Evolutionary conservation across 2,113 vertebrate species (phyloP).

Genomic region (Mesocricetus auratus): DNA sequence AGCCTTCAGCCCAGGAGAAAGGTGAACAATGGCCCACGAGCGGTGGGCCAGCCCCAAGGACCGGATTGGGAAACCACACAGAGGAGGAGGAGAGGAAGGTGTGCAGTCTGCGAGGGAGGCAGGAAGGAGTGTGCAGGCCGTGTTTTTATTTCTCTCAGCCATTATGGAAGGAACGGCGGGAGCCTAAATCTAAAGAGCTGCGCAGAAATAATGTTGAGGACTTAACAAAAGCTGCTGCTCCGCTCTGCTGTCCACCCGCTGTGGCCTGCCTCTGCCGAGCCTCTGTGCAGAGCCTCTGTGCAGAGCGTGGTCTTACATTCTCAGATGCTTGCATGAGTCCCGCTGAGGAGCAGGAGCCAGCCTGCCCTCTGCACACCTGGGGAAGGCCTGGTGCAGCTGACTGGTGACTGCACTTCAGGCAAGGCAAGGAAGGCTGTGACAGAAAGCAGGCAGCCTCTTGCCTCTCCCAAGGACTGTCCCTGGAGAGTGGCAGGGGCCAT

Average conservation of each 20-base stretch:
- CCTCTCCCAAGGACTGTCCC: background rate
- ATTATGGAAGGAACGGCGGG: constrained; percentile 78
- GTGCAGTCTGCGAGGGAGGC: background rate
- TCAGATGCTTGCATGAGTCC: background rate
- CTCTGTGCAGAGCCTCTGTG: background rate
- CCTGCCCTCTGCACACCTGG: background rate
- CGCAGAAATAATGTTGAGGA: constrained; percentile 70
- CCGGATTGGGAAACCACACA: background rate
- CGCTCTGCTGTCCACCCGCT: constrained; percentile 40
- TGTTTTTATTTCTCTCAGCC: constrained; percentile 75
- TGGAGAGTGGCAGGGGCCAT: background rate
- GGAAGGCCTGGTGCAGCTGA: background rate
- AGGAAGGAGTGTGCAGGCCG: constrained; percentile 49
- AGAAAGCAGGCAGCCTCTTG: background rate
- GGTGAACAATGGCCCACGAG: fast-evolving
- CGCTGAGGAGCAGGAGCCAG: background rate
- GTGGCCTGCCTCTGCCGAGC: constrained; percentile 54
- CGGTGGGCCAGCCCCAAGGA: background rate
- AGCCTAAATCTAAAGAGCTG: constrained; percentile 78
- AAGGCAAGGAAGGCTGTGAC: background rate
- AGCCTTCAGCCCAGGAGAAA: background rate
- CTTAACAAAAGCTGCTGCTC: constrained; percentile 76
- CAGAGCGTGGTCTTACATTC: background rate
- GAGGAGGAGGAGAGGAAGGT: constrained; percentile 31
- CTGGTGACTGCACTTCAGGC: background rate